Conservation (phyloP, 2,888 invertebrate species). For the Metopia argyrocephala region DNA sequence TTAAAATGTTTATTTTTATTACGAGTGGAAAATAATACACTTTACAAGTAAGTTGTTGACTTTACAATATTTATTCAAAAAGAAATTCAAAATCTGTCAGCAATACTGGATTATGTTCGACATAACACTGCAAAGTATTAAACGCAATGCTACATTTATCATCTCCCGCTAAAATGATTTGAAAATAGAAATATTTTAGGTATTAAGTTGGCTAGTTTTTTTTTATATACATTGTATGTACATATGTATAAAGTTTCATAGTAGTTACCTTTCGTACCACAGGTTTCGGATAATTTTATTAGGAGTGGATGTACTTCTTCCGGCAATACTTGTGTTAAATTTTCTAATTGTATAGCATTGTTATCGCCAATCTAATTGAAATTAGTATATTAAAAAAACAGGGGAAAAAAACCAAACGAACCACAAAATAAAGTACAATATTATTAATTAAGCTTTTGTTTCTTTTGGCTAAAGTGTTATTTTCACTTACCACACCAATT, state of each 20-base stretch:
- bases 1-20: slow-evolving; percentile 73
- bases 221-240: too few relatives aligned
- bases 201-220: too few relatives aligned
- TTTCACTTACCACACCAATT: slow-evolving; percentile 72
- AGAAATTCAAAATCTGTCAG: slow-evolving; percentile 54
- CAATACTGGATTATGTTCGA: slow-evolving; percentile 70
- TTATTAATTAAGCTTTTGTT: neutral
- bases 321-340: slow-evolving; percentile 72
- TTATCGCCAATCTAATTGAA: slow-evolving; percentile 71
- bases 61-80: slow-evolving; percentile 62
- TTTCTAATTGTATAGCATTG: slow-evolving; percentile 72
- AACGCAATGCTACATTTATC: slow-evolving; percentile 76
- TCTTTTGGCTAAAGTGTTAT: too few relatives aligned
- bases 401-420: too few relatives aligned
- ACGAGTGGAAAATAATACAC: slow-evolving; percentile 70
- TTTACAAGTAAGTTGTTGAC: slow-evolving; percentile 76
- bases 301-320: slow-evolving; percentile 70
- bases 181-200: too few relatives aligned
- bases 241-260: neutral
- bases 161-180: slow-evolving; percentile 70
- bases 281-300: slow-evolving; percentile 66
- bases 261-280: slow-evolving; percentile 73
- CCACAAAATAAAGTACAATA: too few relatives aligned
- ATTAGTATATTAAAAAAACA: too few relatives aligned
- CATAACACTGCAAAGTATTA: slow-evolving; percentile 73